These are phyloP conservation scores for Neodiprion pinetum DNA, from an alignment of 1,140 invertebrate species.

Conservation along the genomic window DNA sequence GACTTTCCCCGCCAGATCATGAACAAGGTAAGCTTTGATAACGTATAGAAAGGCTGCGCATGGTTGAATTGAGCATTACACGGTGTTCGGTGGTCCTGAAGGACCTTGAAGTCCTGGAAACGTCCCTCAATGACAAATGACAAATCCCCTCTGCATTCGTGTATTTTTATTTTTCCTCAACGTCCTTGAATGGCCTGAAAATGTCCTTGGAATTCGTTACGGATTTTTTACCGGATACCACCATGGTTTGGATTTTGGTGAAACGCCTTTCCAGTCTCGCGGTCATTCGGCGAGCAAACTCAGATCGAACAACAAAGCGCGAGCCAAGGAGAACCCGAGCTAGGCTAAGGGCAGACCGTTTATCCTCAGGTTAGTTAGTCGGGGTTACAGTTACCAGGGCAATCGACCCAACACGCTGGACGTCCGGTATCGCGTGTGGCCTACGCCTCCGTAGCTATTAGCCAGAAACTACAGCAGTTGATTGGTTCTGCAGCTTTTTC, in stretches of 20 bases:
- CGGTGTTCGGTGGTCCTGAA: too few species aligned
- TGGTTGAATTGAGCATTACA: too few species aligned
- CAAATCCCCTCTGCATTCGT: too few species aligned
- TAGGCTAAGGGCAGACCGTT: neutral
- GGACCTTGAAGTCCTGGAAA: neutral
- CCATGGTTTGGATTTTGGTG: too few species aligned
- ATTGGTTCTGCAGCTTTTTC: too few species aligned
- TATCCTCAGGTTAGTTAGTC: neutral
- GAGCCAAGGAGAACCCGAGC: neutral
- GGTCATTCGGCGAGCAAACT: neutral
- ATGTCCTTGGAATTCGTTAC: too few species aligned
- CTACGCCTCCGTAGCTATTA: neutral
- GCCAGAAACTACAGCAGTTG: neutral
- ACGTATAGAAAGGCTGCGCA: too few species aligned
- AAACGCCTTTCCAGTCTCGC: neutral
- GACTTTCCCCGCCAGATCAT: slow-evolving; percentile 61
- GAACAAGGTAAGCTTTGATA: slow-evolving; percentile 54
- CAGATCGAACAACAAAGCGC: neutral
- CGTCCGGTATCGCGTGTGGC: neutral
- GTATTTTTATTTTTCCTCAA: too few species aligned
- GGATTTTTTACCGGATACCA: too few species aligned
- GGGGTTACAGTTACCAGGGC: neutral
- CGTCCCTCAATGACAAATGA: too few species aligned
- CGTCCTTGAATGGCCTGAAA: too few species aligned
- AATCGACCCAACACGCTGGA: slow-evolving; percentile 1